Conservation (phyloP, 2,797 vertebrate species). For the Triplophysa bombifrons region DNA sequence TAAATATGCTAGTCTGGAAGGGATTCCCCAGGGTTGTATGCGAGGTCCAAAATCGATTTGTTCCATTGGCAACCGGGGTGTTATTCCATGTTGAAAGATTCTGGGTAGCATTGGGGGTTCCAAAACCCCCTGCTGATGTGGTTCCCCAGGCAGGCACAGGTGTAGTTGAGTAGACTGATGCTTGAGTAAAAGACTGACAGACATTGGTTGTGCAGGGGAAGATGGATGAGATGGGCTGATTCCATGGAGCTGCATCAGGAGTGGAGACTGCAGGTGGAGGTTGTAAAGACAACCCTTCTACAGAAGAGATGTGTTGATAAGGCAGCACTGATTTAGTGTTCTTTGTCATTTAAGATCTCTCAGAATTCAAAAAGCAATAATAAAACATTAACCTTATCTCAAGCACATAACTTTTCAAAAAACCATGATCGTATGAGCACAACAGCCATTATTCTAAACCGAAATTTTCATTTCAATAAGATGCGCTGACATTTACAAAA, state of each 20-base stretch:
- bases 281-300: slow-evolving; percentile 64
- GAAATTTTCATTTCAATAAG: slow-evolving; percentile 6
- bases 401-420: slow-evolving; percentile 11
- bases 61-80: slow-evolving; percentile 51
- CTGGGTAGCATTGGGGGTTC: slow-evolving; percentile 59
- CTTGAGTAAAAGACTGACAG: slow-evolving; percentile 73
- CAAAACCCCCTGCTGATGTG: slow-evolving; percentile 65
- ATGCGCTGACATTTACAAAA: slow-evolving; percentile 35
- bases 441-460: neutral
- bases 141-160: slow-evolving; percentile 77
- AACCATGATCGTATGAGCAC: neutral
- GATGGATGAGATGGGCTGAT: slow-evolving; percentile 49
- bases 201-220: slow-evolving; percentile 42
- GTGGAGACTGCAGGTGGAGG: slow-evolving; percentile 31
- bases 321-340: neutral
- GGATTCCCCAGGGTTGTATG: slow-evolving; percentile 75
- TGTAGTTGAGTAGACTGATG: slow-evolving; percentile 71
- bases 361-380: too few relatives aligned
- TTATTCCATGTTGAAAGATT: slow-evolving; percentile 73
- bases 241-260: slow-evolving; percentile 42
- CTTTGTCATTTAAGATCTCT: too few relatives aligned
- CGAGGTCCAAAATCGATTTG: slow-evolving; percentile 76
- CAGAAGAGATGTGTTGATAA: slow-evolving; percentile 68
- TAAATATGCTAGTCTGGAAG: slow-evolving; percentile 79
- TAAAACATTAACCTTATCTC: neutral